phyloP scores from a whole-genome alignment of 2,113 vertebrate genomes.

The Limnothrissa miodon region DNA sequence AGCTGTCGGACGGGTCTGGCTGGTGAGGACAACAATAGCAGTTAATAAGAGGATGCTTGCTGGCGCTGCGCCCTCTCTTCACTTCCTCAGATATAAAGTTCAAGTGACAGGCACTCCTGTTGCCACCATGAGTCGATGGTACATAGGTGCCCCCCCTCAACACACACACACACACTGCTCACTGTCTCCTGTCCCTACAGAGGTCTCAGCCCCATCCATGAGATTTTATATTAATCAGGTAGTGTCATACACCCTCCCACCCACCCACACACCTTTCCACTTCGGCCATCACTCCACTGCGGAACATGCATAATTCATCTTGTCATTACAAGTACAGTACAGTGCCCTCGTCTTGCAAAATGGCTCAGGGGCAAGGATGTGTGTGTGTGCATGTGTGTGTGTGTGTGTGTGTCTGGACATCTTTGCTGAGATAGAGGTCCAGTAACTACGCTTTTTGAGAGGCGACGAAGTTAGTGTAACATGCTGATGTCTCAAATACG shows the following conservation, averaged over 20 bases:
- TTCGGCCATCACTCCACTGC: constrained; percentile 46
- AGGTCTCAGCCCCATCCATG: neutral
- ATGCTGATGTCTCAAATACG: neutral
- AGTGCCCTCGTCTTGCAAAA: constrained; percentile 18
- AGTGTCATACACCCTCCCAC: constrained; percentile 33
- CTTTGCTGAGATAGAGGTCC: neutral
- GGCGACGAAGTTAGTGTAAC: neutral
- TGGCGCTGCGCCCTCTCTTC: constrained; percentile 51
- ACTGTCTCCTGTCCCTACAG: neutral
- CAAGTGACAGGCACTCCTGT: constrained; percentile 31
- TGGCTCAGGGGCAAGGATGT: neutral
- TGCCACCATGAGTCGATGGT: neutral
- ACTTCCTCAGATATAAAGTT: constrained; percentile 44
- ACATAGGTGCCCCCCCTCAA: constrained; percentile 18
- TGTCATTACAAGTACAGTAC: constrained; percentile 49
- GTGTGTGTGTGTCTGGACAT: constrained; percentile 13
- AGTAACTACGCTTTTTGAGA: neutral
- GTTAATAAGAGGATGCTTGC: constrained; percentile 53
- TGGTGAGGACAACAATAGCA: constrained; percentile 50
- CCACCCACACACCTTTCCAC: constrained; percentile 3
- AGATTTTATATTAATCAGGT: constrained; percentile 45
- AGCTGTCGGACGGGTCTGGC: constrained; percentile 45
- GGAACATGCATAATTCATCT: constrained; percentile 65
- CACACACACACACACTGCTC: neutral
- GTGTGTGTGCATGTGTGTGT: neutral